Conservation (phyloP, 2,113 vertebrate genomes). For the Ursus arctos region DNA sequence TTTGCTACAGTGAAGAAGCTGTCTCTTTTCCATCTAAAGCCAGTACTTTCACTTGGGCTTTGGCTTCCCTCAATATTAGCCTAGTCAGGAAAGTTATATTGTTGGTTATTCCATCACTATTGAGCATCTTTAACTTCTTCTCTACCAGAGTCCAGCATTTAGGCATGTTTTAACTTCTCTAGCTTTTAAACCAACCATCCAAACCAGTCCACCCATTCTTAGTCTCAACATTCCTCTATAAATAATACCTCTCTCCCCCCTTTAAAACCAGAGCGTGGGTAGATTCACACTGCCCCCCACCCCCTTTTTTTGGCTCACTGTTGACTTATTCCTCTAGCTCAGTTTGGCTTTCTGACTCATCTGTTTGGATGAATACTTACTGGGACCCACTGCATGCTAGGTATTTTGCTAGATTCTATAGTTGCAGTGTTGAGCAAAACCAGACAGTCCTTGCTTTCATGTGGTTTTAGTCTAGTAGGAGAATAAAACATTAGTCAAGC, state of each 20-base stretch:
- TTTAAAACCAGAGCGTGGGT: neutral
- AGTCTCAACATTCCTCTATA: neutral
- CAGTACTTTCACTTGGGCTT: neutral
- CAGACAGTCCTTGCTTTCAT: neutral
- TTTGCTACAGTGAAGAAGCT: neutral
- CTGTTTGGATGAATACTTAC: slow-evolving; percentile 6
- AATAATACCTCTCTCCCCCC: neutral
- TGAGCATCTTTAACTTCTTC: slow-evolving; percentile 12
- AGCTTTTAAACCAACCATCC: slow-evolving; percentile 7
- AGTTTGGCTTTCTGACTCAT: neutral
- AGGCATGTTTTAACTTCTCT: slow-evolving; percentile 11
- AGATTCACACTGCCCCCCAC: neutral
- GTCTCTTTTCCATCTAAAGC: neutral
- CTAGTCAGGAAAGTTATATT: neutral
- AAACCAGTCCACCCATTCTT: neutral
- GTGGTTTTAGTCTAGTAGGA: neutral
- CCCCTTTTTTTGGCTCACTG: neutral
- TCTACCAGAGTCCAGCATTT: slow-evolving; percentile 27
- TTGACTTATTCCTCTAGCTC: neutral
- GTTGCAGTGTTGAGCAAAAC: neutral
- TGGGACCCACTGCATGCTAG: neutral
- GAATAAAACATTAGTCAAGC: neutral
- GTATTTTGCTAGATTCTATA: neutral
- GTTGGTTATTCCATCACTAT: neutral
- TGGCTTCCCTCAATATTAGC: neutral